Evolutionary conservation across 2,888 invertebrate genomes (phyloP).

Genomic region (Dynastes tityus): DNA sequence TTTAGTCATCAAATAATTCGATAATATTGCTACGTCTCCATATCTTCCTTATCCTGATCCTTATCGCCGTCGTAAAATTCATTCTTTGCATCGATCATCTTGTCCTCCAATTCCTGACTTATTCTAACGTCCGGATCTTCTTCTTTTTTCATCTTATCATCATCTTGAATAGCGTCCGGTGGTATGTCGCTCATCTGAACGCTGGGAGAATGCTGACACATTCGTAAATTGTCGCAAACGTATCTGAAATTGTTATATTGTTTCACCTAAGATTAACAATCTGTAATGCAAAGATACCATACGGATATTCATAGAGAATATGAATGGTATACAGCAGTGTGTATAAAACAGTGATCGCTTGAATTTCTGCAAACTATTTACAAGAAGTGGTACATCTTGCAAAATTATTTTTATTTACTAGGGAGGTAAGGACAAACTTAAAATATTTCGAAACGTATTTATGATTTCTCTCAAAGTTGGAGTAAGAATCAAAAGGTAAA

Average conservation of each 20-base stretch:
- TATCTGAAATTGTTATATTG: slow-evolving; percentile 71
- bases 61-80: slow-evolving; percentile 94
- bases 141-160: slow-evolving; percentile 81
- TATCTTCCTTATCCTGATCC: slow-evolving; percentile 84
- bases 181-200: slow-evolving; percentile 99
- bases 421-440: too few species aligned
- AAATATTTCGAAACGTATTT: too few species aligned
- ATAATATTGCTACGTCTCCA: slow-evolving; percentile 47
- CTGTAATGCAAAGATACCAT: too few species aligned
- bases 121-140: slow-evolving; percentile 88
- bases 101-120: slow-evolving; percentile 85
- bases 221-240: slow-evolving; percentile 93
- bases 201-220: slow-evolving; percentile 94
- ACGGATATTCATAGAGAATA: too few species aligned
- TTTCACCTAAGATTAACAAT: too few species aligned
- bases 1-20: not conserved
- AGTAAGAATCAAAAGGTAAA: too few species aligned
- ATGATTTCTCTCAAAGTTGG: too few species aligned
- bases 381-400: too few species aligned
- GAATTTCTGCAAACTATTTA: too few species aligned
- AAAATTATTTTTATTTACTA: too few species aligned
- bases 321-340: too few species aligned
- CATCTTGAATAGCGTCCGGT: slow-evolving; percentile 84
- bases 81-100: slow-evolving; percentile 86
- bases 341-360: too few species aligned